Conservation (phyloP, 1,140 invertebrate genomes). For the Drosophila mojavensis region DNA sequence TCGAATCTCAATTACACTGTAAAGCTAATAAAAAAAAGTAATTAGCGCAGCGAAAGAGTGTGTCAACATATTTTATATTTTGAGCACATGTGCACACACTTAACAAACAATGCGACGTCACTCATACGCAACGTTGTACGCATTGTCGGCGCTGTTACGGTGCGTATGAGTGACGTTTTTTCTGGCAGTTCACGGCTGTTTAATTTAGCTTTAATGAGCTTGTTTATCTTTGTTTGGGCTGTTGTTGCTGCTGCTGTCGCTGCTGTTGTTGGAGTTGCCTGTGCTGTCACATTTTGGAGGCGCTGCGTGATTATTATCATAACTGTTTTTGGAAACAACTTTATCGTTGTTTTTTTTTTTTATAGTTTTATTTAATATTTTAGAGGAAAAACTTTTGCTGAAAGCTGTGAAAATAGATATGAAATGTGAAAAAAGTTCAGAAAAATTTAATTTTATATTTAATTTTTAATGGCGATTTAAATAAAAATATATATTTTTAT, state of each 20-base stretch:
- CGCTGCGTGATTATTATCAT: conserved; percentile 56
- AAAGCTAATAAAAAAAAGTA: not conserved
- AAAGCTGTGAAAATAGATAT: no score
- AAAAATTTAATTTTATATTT: no score
- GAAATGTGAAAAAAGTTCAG: no score
- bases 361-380: conserved; percentile 39
- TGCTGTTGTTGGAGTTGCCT: conserved; percentile 19
- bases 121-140: conserved; percentile 52
- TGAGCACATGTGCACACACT: conserved; percentile 27
- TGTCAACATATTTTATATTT: not conserved
- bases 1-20: not conserved
- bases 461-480: no score
- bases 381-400: conserved; percentile 29
- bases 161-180: conserved; percentile 74
- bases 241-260: not conserved
- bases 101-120: conserved; percentile 57
- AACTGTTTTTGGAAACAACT: conserved; percentile 55
- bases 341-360: conserved; percentile 29
- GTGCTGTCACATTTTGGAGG: conserved; percentile 6
- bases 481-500: no score
- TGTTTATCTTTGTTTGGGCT: conserved; percentile 64
- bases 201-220: conserved; percentile 79
- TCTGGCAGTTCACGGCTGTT: conserved; percentile 64
- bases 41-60: not conserved
- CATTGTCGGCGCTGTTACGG: conserved; percentile 28